Evolutionary conservation across 1,140 invertebrate genomes (phyloP).

Genomic region (Pseudobourletiella spinata): DNA sequence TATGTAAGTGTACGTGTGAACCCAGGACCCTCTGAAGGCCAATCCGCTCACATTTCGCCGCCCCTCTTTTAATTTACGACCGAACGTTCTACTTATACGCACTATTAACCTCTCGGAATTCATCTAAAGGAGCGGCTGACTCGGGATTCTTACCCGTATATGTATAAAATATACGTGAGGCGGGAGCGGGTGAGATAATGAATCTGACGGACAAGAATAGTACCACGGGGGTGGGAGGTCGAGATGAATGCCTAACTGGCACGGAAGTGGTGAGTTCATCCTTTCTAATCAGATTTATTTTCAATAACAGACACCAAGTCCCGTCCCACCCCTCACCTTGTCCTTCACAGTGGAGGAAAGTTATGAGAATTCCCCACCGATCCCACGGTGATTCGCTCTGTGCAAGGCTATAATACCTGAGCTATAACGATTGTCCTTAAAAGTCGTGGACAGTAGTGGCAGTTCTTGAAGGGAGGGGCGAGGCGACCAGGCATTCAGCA

Average conservation of each 20-base stretch:
- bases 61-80: neutral
- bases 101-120: no score
- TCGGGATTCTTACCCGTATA: neutral
- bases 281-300: neutral
- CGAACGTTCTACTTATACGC: no score
- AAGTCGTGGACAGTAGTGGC: no score
- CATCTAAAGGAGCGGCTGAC: no score
- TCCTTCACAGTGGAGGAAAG: neutral
- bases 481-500: no score
- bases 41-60: neutral
- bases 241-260: neutral
- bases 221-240: neutral
- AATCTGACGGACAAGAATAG: neutral
- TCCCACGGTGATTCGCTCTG: neutral
- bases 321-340: neutral
- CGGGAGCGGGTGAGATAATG: neutral
- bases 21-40: no score
- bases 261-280: neutral
- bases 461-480: neutral
- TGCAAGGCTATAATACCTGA: no score
- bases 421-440: neutral
- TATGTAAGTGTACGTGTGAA: no score
- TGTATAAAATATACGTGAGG: neutral
- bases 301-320: no score
- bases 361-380: neutral